A percentile compares a stretch with the other conserved stretches of the same genome.
Conservation (phyloP, 2,113 vertebrate species). For the Ctenomys sociabilis region DNA sequence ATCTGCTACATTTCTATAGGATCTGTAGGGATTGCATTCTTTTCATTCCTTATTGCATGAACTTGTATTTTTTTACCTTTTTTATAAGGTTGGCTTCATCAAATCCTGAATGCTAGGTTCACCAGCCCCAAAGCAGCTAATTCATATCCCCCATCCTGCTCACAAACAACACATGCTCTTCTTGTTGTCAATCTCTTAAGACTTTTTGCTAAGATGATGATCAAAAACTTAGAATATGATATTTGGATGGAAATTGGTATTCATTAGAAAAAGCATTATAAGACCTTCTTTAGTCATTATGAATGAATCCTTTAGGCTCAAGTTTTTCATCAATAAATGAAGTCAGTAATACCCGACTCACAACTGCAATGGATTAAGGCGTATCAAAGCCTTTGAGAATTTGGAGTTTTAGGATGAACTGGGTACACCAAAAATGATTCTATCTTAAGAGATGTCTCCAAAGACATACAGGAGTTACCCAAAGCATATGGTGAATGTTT, state of each 20-base stretch:
- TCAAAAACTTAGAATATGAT: neutral
- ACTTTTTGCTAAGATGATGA: neutral
- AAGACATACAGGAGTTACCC: neutral
- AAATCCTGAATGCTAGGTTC: too few species aligned
- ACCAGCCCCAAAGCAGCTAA: rapidly evolving
- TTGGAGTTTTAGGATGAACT: neutral
- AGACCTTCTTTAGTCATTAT: neutral
- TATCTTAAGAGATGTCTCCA: neutral
- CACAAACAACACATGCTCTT: neutral
- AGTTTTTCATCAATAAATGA: neutral
- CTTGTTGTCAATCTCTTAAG: neutral
- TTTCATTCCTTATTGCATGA: too few species aligned
- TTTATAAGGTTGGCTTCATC: neutral
- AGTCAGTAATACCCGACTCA: neutral
- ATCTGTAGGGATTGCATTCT: too few species aligned
- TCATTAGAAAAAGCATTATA: neutral
- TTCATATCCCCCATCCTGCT: neutral
- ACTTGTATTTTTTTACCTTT: too few species aligned
- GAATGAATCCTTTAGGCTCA: neutral
- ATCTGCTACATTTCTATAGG: too few species aligned
- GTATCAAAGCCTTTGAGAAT: neutral
- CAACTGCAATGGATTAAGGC: neutral
- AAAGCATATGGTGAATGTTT: neutral
- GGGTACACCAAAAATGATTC: neutral
- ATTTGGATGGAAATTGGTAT: neutral